A percentile compares a stretch with the other conserved stretches of the same genome.
Evolutionary conservation across 35 echinoderm and acorn worm species (phyloP).

Genomic region (Lytechinus pictus): DNA sequence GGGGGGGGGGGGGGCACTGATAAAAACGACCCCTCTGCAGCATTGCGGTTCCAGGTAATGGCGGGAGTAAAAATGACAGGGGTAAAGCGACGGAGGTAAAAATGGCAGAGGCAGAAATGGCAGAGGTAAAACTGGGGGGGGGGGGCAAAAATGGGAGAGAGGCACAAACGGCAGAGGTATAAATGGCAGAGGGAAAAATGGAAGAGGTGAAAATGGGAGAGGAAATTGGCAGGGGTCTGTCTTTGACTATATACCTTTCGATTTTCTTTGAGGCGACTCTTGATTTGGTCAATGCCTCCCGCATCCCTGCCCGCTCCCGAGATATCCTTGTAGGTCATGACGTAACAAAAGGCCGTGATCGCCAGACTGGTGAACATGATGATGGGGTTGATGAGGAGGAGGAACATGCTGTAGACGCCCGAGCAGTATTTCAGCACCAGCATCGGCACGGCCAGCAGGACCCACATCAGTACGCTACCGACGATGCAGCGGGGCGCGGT

Average conservation of each 20-base stretch:
- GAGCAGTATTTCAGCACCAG: constrained; percentile 21
- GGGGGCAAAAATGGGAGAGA: no score
- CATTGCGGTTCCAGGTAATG: no score
- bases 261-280: constrained; percentile 31
- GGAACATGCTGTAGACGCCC: neutral
- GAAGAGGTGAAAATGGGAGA: no score
- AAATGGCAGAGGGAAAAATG: no score
- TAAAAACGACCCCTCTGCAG: no score
- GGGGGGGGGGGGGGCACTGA: no score
- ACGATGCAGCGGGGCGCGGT: constrained; percentile 35
- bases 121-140: no score
- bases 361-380: constrained; percentile 49
- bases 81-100: no score
- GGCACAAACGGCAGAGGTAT: no score
- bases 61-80: no score
- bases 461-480: constrained; percentile 41
- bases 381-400: constrained; percentile 45
- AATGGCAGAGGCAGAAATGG: no score
- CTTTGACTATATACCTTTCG: neutral
- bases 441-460: constrained; percentile 21
- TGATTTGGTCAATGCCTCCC: constrained; percentile 28
- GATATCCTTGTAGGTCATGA: constrained; percentile 41
- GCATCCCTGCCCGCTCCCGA: neutral
- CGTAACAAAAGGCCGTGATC: constrained; percentile 39
- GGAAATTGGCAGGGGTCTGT: neutral